Conservation (phyloP, 2,113 vertebrate genomes). For the Tragelaphus imberbis region DNA sequence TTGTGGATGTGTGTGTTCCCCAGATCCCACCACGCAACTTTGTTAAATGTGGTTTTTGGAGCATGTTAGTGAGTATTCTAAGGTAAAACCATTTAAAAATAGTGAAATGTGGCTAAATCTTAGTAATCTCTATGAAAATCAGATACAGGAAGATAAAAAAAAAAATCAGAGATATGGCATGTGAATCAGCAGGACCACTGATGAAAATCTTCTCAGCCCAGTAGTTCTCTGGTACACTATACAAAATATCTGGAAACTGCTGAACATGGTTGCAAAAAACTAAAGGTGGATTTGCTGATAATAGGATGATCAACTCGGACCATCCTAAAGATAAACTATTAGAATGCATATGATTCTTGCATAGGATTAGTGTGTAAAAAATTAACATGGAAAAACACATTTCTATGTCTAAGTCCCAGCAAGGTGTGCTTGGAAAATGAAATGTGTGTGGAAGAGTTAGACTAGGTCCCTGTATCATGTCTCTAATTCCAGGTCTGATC, state of each 20-base stretch:
- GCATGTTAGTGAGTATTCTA: background rate
- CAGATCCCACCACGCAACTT: background rate
- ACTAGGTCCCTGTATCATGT: background rate
- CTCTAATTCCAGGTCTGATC: background rate
- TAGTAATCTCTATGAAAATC: background rate
- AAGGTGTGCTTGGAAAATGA: background rate
- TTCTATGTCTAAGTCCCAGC: background rate
- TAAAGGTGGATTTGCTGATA: background rate
- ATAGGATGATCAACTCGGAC: background rate
- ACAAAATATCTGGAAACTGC: background rate
- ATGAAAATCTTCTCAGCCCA: background rate
- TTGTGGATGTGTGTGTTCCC: background rate
- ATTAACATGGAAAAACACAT: background rate
- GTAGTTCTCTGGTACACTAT: background rate
- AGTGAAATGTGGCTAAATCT: background rate
- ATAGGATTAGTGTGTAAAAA: background rate
- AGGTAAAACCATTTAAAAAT: background rate
- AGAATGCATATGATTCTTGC: background rate
- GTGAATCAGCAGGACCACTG: background rate
- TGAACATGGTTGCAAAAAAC: background rate
- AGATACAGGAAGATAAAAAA: background rate
- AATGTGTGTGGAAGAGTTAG: background rate
- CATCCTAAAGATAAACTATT: background rate
- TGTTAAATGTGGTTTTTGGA: background rate
- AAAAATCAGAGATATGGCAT: background rate